Evolutionary conservation across 2,888 invertebrate species (phyloP), one percentile per base, ranked within the genome.

Genomic region (Amphimallon solstitiale): DNA sequence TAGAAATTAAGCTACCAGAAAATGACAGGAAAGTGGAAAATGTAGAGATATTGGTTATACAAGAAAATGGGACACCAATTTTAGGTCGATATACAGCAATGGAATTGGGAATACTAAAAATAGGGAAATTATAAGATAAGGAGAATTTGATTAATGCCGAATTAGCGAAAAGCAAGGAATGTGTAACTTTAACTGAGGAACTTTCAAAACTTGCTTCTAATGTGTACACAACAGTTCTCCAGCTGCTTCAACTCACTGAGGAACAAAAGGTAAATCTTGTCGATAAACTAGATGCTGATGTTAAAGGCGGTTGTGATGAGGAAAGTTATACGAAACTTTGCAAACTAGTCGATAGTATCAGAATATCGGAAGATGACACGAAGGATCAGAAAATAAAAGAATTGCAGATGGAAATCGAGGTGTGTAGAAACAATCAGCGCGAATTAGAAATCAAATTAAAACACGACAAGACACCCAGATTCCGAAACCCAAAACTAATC

Each of bases 251-350:
- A 64, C 63, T 77, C 37, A 74, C 74, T 4, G 75, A 76, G 54
- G 68, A 71, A 59, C 74, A 78, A 43, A 80, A 82, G 78, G 83
- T 82, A 72, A 71, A 78, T 59, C 79, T 81, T 70, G 73, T 84
- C 45, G 81, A 77, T 73, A 79, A 82, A 62, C 51, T 76, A 54
- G 67, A 73, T 56, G 68, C 37, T 21, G 65, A 67, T 4, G 68
- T 64, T 29, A 68, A 63, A 17, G 63, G 66, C 35, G 69, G 65
- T 49, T 61, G 68, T 9, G 69, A 74, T 59, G 38, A 65, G 15
- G 72, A 71, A 9, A 72, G 69, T 52, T 68, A 70, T 45, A 49
- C 59, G 7, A 66, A 65, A 63, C 66, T 75, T 12, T 51, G 70
- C 9, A 70, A 75, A 23, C 40, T 74, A 37, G 68, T 70, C 34